Percentiles rank a stretch among this genome's conserved stretches.
These are phyloP conservation scores for Apostichopus parvimensis DNA, from an alignment of 35 echinoderm and acorn worm genomes.

Conservation along the genomic window DNA sequence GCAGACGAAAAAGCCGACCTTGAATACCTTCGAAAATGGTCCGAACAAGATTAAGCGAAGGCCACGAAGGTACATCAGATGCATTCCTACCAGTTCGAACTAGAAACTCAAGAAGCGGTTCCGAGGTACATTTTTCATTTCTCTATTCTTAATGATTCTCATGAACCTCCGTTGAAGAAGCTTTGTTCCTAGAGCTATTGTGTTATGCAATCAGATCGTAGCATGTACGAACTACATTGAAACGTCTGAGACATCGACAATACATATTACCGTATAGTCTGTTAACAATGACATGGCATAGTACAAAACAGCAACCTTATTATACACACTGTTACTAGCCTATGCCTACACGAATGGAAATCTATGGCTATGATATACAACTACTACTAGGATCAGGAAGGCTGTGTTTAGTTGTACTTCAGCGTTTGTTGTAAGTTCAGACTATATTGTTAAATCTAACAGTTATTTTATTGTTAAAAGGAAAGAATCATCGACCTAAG, in stretches of 20 bases:
- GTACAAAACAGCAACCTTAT: background rate
- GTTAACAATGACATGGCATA: too few relatives aligned
- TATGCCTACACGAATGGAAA: too few relatives aligned
- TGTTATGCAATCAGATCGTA: background rate
- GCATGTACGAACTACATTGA: too few relatives aligned
- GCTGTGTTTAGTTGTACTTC: background rate
- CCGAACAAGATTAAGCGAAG: slow-evolving; percentile 27
- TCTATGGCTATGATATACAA: background rate
- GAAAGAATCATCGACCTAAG: background rate
- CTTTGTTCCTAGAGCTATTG: background rate
- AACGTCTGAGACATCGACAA: too few relatives aligned
- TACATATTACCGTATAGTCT: too few relatives aligned
- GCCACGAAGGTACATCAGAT: slow-evolving; percentile 11
- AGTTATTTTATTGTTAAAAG: background rate
- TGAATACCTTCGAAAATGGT: slow-evolving; percentile 21
- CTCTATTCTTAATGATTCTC: background rate
- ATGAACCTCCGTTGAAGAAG: background rate
- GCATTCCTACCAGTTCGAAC: slow-evolving; percentile 40
- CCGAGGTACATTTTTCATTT: slow-evolving; percentile 26
- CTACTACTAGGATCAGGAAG: background rate
- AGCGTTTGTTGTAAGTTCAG: background rate
- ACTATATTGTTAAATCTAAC: background rate
- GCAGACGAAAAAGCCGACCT: background rate
- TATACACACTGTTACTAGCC: background rate
- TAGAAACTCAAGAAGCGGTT: slow-evolving; percentile 61